Evolutionary conservation across 2,797 vertebrate species (phyloP), one percentile per base, ranked within the genome.

Genomic region (Cirrhinus molitorella): DNA sequence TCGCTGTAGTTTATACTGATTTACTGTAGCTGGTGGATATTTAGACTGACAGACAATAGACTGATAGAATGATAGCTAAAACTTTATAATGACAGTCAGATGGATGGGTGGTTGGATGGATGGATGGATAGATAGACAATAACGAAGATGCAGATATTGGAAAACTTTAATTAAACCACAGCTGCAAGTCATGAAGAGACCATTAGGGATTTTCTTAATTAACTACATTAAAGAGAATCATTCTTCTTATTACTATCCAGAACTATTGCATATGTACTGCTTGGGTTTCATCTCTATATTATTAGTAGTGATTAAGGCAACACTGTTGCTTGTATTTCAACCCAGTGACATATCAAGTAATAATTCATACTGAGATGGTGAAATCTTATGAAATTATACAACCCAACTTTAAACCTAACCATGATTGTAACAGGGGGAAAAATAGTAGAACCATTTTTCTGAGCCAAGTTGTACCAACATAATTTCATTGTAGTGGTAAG

Each of bases 121-220:
- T 12, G n/a, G 65, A 67, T 0, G 7, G 65, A 49, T 1, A 3
- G 37, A 45, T 0, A 21, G 12, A 73, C 3, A 79, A 63, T 80
- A 81, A 73, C 61, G 73, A 86, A 76, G 81, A 83, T 84, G 43
- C 45, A 13, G 67, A 73, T 59, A 73, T 80, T 51, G 71, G 77
- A 85, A 89, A 89, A 86, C 53, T 89, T 91, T 84, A 90, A 92
- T 93, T 87, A 92, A 89, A 90, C 74, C 63, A 79, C 61, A 72
- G 83, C 59, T 47, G 89, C 81, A 88, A 86, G 89, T 88, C 74
- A 81, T 76, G 28, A 61, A 49, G 76, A 86, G 88, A 87, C 37
- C 28, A 75, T 88, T 80, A 59, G 72, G 84, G 81, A 81, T 53
- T 83, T 88, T 81, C 80, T 49, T 85, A 67, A 85, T 86, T 78